Evolutionary conservation across 2,888 invertebrate genomes (phyloP), one percentile per base, ranked within the genome.

Genomic region (Drosophila sordidapex): DNA sequence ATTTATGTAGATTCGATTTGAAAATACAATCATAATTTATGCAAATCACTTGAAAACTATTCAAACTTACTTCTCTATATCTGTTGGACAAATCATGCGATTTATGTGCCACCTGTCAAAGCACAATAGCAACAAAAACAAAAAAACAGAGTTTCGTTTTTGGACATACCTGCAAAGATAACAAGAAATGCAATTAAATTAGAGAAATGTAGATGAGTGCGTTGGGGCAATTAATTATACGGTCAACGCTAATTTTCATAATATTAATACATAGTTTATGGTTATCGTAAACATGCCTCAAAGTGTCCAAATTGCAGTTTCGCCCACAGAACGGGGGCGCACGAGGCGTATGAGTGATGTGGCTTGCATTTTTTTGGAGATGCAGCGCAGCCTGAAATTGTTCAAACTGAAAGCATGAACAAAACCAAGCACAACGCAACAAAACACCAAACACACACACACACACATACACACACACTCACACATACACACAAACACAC

Each of bases 11-110:
- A 78, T 70, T 70, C 63, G 21, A 38, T 74, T 60, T 67, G 8
- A 60, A 67, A 74, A 60, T 49, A 53, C 43, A 65, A 62, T 58
- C 61, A 76, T 87, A 87, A 85, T 87, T 85, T 87, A 85, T 85
- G 87, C 72, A 85, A 89, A 85, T 89, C 71, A 76, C 75, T 77
- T 79, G 76, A 83, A 82, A 81, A 77, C 71, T 76, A 87, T 81
- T 73, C 71, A 79, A 83, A 89, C 85, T 87, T 77, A 85, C 87
- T 76, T 70, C 70, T 70, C 63, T 36, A 52, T 72, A 74, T 63
- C 71, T 27, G 65, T 69, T 35, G 67, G 33, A 58, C 71, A 70
- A 70, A 80, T 75, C 64, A 58, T 40, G 66, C 70, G 79, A 82
- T 79, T 84, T 69, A 71, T 82, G 81, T 65, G 43, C 46, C 78